phyloP scores from a whole-genome alignment of 2,888 invertebrate species.

The Rhingia campestris region DNA sequence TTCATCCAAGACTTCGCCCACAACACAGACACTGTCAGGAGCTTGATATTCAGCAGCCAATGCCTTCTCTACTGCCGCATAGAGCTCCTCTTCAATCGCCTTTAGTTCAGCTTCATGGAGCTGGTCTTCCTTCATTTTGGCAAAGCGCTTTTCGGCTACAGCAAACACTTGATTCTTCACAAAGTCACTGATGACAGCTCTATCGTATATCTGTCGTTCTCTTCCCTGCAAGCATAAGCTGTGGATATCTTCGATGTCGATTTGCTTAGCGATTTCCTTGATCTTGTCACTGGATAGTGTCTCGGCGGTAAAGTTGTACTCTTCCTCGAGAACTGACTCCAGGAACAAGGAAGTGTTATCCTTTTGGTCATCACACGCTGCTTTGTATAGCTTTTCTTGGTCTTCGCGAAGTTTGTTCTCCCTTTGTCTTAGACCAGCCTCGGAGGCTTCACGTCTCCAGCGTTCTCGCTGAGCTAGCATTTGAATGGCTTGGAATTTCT shows the following conservation, averaged over 20 bases:
- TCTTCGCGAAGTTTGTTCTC: slow-evolving; percentile 89
- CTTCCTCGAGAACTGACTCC: slow-evolving; percentile 85
- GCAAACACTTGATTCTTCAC: slow-evolving; percentile 45
- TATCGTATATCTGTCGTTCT: slow-evolving; percentile 4
- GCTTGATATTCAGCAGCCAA: slow-evolving; percentile 13
- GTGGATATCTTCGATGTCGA: slow-evolving; percentile 82
- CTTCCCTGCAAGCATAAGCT: background rate
- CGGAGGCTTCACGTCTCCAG: slow-evolving; percentile 89
- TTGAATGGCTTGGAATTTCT: slow-evolving; percentile 90
- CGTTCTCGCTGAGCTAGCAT: slow-evolving; percentile 91
- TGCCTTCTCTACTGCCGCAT: slow-evolving; percentile 12
- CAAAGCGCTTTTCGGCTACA: slow-evolving; percentile 30
- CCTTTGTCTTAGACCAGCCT: slow-evolving; percentile 90
- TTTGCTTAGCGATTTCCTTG: slow-evolving; percentile 84
- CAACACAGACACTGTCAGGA: slow-evolving; percentile 28
- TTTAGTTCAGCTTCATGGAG: background rate
- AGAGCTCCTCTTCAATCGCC: slow-evolving; percentile 52
- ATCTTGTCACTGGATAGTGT: slow-evolving; percentile 84
- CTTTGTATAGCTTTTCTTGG: slow-evolving; percentile 91
- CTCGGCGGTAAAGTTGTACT: slow-evolving; percentile 85
- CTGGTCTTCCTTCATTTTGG: slow-evolving; percentile 14
- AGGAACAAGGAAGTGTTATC: slow-evolving; percentile 86
- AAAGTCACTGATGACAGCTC: slow-evolving; percentile 7
- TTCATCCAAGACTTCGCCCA: slow-evolving; percentile 51
- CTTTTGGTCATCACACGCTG: slow-evolving; percentile 83